Evolutionary conservation across 2,888 invertebrate species (phyloP), one percentile per base, ranked within the genome.

Genomic region (Deilephila elpenor): DNA sequence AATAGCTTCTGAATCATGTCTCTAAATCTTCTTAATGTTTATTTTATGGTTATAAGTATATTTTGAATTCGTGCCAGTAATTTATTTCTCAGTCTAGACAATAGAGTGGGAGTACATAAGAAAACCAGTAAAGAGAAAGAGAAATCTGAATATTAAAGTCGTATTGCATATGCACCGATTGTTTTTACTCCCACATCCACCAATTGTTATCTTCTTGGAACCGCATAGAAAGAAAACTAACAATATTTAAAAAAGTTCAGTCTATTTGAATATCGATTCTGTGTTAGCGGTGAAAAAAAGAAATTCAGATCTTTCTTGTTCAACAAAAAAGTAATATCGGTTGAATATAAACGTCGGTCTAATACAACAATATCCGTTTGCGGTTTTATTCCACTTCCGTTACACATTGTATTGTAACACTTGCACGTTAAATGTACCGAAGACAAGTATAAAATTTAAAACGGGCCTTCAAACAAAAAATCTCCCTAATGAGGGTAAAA

Each of bases 401-500:
- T 51, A 51, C 25, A 51, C 51, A 67, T 67, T 17, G 25, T 51
- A 51, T 25, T 25, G 6, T 25, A 44, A 67, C 20, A 67, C 51
- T 20, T 20, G 3, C 29, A 67, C 25, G 25, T 51, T 25, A 17
- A 67, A 67, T 20, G 14, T 44, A 14, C 44, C 20, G 67, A 20
- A 44, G 37, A 20, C n/a, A 20, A 17, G 44, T 51, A 67, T 25
- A 51, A 51, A 25, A 67, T 25, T 51, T 67, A 67, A 73, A 29
- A 60, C 60, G 17, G 44, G 70, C 44, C 32, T 60, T 59, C n/a
- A 62, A 72, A 20, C 19, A 53, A 64, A 32, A 56, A 64, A 14
- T 59, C n/a, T 56, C n/a, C 32, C 72, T 73, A 73, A 73, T 67
- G 67, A 67, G 67, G 64, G 37, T 67, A 59, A 72, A 59, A 20